Conservation (phyloP, 2,113 vertebrate species). For the Brienomyrus brachyistius region DNA sequence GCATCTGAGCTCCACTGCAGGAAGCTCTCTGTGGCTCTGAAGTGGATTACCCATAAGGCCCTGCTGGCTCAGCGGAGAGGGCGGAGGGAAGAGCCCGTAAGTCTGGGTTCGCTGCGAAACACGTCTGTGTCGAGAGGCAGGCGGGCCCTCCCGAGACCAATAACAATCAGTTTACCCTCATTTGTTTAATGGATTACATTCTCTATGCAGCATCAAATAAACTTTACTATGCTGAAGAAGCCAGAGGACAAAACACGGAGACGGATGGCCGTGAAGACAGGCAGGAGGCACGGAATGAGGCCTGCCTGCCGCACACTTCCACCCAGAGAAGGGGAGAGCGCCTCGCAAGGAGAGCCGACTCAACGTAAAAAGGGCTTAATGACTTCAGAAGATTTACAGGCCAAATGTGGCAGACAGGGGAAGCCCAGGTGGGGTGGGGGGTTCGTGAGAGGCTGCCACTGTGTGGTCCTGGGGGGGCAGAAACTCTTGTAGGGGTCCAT, state of each 20-base stretch:
- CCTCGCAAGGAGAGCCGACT: not conserved
- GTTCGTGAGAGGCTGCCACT: slow-evolving; percentile 14
- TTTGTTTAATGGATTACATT: slow-evolving; percentile 28
- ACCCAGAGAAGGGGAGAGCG: not conserved
- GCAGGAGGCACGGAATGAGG: not conserved
- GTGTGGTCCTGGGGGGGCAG: slow-evolving; percentile 38
- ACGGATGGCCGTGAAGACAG: not conserved
- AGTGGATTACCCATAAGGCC: slow-evolving; percentile 8
- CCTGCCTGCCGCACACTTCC: not conserved
- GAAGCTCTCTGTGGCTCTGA: not conserved
- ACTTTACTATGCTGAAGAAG: not conserved
- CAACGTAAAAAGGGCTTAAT: slow-evolving; percentile 14
- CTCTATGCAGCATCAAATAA: slow-evolving; percentile 23
- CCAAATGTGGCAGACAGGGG: not conserved
- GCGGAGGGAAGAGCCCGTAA: not conserved
- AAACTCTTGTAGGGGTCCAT: slow-evolving; percentile 33
- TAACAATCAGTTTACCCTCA: slow-evolving; percentile 29
- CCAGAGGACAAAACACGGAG: not conserved
- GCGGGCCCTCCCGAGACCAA: slow-evolving; percentile 17
- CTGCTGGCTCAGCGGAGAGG: not conserved
- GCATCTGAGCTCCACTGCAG: not conserved
- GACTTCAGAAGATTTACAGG: not conserved
- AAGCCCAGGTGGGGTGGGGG: slow-evolving; percentile 10
- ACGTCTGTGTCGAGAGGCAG: not conserved
- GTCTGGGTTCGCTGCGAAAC: not conserved